Evolutionary conservation across 2,797 vertebrate species (phyloP).

Genomic region (Anableps anableps): DNA sequence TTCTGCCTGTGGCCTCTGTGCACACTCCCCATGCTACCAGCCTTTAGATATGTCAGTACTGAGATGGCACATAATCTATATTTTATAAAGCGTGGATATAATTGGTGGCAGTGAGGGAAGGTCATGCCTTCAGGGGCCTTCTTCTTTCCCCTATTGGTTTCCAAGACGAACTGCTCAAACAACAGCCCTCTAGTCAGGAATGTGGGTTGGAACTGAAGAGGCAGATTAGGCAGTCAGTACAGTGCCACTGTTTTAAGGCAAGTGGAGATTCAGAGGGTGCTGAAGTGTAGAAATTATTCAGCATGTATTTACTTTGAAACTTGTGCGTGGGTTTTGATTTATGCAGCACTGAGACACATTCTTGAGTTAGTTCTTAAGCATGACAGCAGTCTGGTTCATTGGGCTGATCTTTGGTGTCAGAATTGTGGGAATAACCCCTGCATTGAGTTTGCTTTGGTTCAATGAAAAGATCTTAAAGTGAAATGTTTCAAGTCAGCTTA

Average conservation of each 20-base stretch:
- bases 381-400: constrained; percentile 25
- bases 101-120: constrained; percentile 78
- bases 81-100: constrained; percentile 82
- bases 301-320: constrained; percentile 68
- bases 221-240: constrained; percentile 23
- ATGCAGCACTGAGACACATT: constrained; percentile 56
- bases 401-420: constrained; percentile 27
- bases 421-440: neutral
- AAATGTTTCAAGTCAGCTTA: neutral
- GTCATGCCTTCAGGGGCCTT: constrained; percentile 64
- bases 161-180: constrained; percentile 53
- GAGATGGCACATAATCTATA: constrained; percentile 81
- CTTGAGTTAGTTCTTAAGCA: constrained; percentile 28
- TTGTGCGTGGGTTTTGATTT: constrained; percentile 48
- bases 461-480: neutral
- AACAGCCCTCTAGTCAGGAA: constrained; percentile 34
- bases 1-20: constrained; percentile 41
- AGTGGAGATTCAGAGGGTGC: constrained; percentile 29
- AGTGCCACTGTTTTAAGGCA: constrained; percentile 27
- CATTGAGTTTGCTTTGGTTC: constrained; percentile 5
- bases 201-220: constrained; percentile 37
- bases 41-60: constrained; percentile 72
- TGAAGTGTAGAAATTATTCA: constrained; percentile 60
- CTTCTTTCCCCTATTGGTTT: constrained; percentile 32
- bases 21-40: constrained; percentile 43